Conservation (phyloP, 2,113 vertebrate genomes). For the Pseudopipra pipra region DNA sequence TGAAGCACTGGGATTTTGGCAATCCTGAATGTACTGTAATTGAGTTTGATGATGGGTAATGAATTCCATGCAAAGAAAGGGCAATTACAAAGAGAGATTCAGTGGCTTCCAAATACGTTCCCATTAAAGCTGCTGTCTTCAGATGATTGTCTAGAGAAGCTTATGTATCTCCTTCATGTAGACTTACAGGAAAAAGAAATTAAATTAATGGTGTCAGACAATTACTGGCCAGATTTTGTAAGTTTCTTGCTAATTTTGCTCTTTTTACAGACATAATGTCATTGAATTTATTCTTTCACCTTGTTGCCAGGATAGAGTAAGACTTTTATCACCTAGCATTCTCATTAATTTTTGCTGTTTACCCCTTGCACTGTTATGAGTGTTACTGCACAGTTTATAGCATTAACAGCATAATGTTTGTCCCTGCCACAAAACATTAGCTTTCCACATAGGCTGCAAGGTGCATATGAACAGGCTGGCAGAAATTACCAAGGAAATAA, state of each 20-base stretch:
- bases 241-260: neutral
- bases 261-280: neutral
- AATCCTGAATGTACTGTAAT: neutral
- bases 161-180: neutral
- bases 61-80: neutral
- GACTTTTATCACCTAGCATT: neutral
- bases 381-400: neutral
- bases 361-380: neutral
- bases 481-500: neutral
- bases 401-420: neutral
- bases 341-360: neutral
- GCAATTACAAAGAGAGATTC: neutral
- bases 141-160: neutral
- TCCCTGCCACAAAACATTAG: neutral
- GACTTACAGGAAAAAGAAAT: neutral
- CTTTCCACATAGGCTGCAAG: neutral
- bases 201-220: neutral
- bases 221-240: neutral
- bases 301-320: neutral
- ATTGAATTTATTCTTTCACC: neutral
- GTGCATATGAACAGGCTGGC: neutral
- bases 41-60: neutral
- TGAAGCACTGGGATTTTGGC: neutral
- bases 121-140: neutral
- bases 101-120: neutral